A percentile compares a stretch with the other conserved stretches of the same genome.
Conservation (phyloP, 2,888 invertebrate genomes). For the Nasonovia ribisnigri region DNA sequence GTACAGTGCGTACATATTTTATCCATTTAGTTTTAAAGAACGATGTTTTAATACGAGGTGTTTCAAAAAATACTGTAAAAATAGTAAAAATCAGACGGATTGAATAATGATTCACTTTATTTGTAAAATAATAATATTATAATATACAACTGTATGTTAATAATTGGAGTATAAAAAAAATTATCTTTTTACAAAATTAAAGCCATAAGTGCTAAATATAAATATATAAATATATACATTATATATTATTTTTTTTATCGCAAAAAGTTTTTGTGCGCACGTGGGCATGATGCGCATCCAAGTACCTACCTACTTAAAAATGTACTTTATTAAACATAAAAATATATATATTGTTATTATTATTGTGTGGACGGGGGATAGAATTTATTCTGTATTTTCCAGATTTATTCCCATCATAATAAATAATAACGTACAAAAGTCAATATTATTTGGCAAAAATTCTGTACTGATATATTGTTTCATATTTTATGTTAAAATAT, state of each 20-base stretch:
- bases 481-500: not conserved
- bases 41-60: not conserved
- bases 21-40: not conserved
- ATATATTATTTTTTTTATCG: not conserved
- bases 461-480: not conserved
- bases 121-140: not conserved
- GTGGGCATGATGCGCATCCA: not conserved
- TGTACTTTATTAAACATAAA: not conserved
- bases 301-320: not conserved
- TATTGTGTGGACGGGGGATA: not conserved
- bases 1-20: too few relatives aligned
- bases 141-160: not conserved
- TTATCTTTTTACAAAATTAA: not conserved
- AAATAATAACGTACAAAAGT: not conserved
- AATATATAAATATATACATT: not conserved
- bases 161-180: not conserved
- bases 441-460: not conserved
- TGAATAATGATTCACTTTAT: not conserved
- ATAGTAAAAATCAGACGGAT: not conserved
- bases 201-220: not conserved
- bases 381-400: not conserved
- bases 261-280: not conserved
- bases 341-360: not conserved
- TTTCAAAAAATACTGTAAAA: not conserved
- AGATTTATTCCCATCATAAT: not conserved